phyloP scores from a whole-genome alignment of 1,140 invertebrate genomes.

The Heliothis subflexa region DNA sequence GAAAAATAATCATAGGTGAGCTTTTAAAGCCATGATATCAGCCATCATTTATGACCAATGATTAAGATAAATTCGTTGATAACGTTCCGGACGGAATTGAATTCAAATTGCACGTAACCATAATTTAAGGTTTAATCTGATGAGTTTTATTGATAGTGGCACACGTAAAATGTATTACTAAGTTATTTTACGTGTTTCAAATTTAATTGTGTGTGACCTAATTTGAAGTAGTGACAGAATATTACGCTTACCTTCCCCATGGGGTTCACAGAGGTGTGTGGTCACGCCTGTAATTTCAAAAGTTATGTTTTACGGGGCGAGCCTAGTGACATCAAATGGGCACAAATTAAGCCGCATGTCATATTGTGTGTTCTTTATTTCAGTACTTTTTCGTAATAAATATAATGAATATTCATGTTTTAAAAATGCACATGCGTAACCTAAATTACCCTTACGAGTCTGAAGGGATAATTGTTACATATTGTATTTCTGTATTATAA shows the following conservation, averaged over 20 bases:
- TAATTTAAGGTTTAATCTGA: conserved; percentile 26
- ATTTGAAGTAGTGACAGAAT: neutral
- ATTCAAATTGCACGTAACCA: conserved; percentile 23
- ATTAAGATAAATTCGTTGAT: conserved; percentile 27
- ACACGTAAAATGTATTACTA: neutral
- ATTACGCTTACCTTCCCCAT: neutral
- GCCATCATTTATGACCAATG: conserved; percentile 22
- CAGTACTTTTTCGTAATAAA: too few relatives aligned
- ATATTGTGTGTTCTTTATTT: too few relatives aligned
- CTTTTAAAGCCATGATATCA: neutral
- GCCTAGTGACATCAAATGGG: too few relatives aligned
- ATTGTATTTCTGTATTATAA: too few relatives aligned
- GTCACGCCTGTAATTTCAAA: too few relatives aligned
- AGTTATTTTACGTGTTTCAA: neutral
- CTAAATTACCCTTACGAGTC: too few relatives aligned
- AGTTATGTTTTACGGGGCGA: too few relatives aligned
- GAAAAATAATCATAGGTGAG: neutral
- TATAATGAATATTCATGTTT: too few relatives aligned
- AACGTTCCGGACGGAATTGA: conserved; percentile 19
- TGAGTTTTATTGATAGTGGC: conserved; percentile 19
- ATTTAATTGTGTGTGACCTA: neutral
- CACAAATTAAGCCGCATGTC: too few relatives aligned
- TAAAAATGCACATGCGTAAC: too few relatives aligned
- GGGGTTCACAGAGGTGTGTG: too few relatives aligned
- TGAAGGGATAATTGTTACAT: too few relatives aligned